Conservation (phyloP, 2,113 vertebrate genomes). For the Cottus gobio region DNA sequence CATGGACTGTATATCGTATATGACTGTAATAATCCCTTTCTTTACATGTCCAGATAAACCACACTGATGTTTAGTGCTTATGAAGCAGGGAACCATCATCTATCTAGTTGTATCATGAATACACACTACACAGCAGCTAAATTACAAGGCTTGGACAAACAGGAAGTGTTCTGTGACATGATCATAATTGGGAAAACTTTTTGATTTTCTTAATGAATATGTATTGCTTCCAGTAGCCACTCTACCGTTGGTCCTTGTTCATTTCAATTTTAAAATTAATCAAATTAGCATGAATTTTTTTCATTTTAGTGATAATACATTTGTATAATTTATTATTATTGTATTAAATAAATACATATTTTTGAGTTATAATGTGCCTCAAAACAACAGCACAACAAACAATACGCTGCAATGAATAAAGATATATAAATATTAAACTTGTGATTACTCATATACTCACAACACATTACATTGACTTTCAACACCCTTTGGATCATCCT, state of each 20-base stretch:
- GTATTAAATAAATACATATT: background rate
- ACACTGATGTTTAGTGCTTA: background rate
- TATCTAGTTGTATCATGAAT: background rate
- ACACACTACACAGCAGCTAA: background rate
- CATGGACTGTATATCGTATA: too few relatives aligned
- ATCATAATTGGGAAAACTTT: background rate
- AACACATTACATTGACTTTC: background rate
- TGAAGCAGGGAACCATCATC: background rate
- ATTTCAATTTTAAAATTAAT: conserved; percentile 2
- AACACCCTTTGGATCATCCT: background rate
- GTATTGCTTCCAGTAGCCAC: background rate
- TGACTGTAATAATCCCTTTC: background rate
- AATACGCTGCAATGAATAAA: background rate
- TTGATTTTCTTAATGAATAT: conserved; percentile 19
- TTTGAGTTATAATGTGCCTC: background rate
- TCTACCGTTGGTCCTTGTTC: conserved; percentile 4
- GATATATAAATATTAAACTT: background rate
- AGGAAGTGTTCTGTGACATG: background rate
- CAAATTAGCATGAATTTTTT: background rate
- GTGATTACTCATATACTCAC: background rate
- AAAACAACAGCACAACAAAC: conserved; percentile 11
- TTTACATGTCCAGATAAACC: background rate
- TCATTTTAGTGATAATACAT: background rate
- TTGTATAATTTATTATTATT: background rate
- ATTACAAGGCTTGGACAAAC: background rate